phyloP scores from a whole-genome alignment of 1,140 invertebrate genomes.

The Drosophila rhopaloa region DNA sequence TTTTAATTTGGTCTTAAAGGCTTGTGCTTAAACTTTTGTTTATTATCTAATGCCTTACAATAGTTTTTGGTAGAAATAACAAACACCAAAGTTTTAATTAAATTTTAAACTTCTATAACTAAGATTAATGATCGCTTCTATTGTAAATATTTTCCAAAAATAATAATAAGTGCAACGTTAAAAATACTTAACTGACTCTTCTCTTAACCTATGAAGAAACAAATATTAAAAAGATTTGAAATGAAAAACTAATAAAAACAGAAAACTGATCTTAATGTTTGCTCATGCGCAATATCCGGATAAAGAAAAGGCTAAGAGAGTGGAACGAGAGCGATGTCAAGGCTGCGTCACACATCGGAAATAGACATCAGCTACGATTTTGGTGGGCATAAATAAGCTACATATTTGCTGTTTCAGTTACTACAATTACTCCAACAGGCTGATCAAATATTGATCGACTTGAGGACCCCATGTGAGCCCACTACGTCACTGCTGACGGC shows the following conservation, averaged over 20 bases:
- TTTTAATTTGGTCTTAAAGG: not conserved
- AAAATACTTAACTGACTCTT: too few species aligned
- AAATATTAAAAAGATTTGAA: not conserved
- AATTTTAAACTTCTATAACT: not conserved
- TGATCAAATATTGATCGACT: constrained; percentile 67
- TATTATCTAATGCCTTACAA: too few species aligned
- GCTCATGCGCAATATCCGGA: constrained; percentile 19
- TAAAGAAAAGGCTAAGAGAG: not conserved
- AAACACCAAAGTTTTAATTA: too few species aligned
- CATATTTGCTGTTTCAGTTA: constrained; percentile 60
- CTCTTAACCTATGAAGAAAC: too few species aligned
- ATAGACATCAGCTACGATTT: constrained; percentile 58
- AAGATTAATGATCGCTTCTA: too few species aligned
- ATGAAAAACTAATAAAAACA: not conserved
- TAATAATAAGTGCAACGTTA: too few species aligned
- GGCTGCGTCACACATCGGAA: constrained; percentile 60
- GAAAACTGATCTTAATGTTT: not conserved
- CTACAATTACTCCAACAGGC: constrained; percentile 72
- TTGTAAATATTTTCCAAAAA: too few species aligned
- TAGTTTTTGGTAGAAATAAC: too few species aligned
- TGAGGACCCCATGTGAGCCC: constrained; percentile 37
- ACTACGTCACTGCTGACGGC: constrained; percentile 44
- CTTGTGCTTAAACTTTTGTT: too few species aligned
- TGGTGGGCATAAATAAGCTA: constrained; percentile 45
- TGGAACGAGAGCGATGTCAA: constrained; percentile 13